A percentile compares a stretch with the other conserved stretches of the same genome.
phyloP scores from a whole-genome alignment of 2,113 vertebrate species.

The Thalassoma bifasciatum region DNA sequence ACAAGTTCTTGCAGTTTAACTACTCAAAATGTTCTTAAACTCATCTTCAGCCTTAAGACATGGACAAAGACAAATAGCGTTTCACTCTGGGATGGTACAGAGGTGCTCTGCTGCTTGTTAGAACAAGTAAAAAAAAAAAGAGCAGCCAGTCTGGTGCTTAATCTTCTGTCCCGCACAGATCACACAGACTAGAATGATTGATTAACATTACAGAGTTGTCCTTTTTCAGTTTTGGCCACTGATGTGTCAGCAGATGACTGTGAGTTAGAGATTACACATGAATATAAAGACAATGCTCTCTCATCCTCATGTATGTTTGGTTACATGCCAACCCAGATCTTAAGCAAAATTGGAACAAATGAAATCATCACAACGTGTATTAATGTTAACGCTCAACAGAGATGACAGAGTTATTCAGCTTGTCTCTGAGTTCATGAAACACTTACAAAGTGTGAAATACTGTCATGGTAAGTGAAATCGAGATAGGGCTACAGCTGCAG shows the following conservation, averaged over 20 bases:
- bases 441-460: conserved; percentile 22
- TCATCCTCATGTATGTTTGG: conserved; percentile 26
- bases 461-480: conserved; percentile 12
- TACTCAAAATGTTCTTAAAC: neutral
- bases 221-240: neutral
- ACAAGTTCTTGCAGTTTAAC: too few relatives aligned
- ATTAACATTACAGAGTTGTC: conserved; percentile 7
- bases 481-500: conserved; percentile 5
- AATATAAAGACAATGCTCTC: conserved; percentile 17
- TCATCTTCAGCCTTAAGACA: neutral
- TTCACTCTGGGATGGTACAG: too few relatives aligned
- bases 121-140: too few relatives aligned
- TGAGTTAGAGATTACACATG: conserved; percentile 2
- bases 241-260: neutral
- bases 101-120: too few relatives aligned
- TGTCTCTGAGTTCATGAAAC: conserved; percentile 24
- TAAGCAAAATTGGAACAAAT: conserved; percentile 19
- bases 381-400: conserved; percentile 39
- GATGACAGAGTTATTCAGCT: conserved; percentile 25
- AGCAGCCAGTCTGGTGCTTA: neutral
- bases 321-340: conserved; percentile 20
- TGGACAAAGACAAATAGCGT: too few relatives aligned
- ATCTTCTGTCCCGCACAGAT: neutral
- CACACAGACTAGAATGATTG: neutral
- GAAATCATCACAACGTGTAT: conserved; percentile 16